These are phyloP conservation scores for Lepidochrysops patricia DNA, from an alignment of 2,888 invertebrate species.

Conservation along the genomic window DNA sequence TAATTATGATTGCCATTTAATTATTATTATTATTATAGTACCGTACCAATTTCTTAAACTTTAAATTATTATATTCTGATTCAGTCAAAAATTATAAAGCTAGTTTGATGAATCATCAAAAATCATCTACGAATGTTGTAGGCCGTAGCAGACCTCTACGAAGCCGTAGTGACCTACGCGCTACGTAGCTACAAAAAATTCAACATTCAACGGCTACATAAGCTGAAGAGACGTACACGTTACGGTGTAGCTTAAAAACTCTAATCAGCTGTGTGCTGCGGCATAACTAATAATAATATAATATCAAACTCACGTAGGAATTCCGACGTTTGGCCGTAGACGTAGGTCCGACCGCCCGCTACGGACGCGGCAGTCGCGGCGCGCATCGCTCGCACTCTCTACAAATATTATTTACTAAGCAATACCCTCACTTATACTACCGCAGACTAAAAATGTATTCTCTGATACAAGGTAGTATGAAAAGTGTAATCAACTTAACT, in stretches of 20 bases:
- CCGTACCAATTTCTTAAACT: too few relatives aligned
- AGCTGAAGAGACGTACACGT: neutral
- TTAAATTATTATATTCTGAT: too few relatives aligned
- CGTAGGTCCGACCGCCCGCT: conserved; percentile 51
- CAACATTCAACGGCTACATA: too few relatives aligned
- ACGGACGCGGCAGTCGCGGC: conserved; percentile 55
- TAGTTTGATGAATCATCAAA: too few relatives aligned
- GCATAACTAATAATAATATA: neutral
- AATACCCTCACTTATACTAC: too few relatives aligned
- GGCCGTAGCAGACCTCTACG: neutral
- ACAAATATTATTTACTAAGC: neutral
- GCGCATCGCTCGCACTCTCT: conserved; percentile 51
- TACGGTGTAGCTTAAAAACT: neutral
- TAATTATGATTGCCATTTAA: neutral
- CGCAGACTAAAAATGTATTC: too few relatives aligned
- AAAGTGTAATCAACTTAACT: too few relatives aligned
- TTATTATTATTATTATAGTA: too few relatives aligned
- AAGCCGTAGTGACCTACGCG: neutral
- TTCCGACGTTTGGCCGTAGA: conserved; percentile 61
- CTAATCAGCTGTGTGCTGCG: neutral
- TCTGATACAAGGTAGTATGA: too few relatives aligned
- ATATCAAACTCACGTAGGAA: conserved; percentile 46
- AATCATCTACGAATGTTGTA: neutral
- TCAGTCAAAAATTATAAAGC: too few relatives aligned
- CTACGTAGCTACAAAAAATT: too few relatives aligned